Evolutionary conservation across 2,888 invertebrate genomes (phyloP).

Genomic region (Ferrisia virgata): DNA sequence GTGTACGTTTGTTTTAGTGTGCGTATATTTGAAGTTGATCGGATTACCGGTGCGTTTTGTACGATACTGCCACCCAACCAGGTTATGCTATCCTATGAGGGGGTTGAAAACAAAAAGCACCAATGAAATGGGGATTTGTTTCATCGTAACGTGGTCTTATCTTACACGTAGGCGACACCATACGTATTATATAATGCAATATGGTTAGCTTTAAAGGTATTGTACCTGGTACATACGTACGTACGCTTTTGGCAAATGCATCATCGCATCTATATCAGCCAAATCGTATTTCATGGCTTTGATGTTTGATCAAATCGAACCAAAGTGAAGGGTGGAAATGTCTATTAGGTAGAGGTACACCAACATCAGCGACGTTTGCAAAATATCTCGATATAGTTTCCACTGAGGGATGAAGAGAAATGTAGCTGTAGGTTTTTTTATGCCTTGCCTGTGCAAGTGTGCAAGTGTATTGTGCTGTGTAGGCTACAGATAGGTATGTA

Average conservation of each 20-base stretch:
- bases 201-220: slow-evolving; percentile 5
- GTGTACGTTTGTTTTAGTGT: background rate
- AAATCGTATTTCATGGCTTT: background rate
- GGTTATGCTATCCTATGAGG: no score
- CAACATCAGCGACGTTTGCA: background rate
- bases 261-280: background rate
- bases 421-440: no score
- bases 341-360: no score
- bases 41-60: slow-evolving; percentile 22
- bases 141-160: background rate
- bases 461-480: no score
- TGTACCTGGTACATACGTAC: background rate
- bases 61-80: background rate
- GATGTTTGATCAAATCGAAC: background rate
- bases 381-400: background rate
- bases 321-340: background rate
- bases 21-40: background rate
- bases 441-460: no score
- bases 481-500: no score
- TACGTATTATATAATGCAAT: slow-evolving; percentile 10
- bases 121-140: slow-evolving; percentile 17
- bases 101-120: background rate
- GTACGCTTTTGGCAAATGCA: background rate
- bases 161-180: background rate
- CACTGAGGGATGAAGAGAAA: background rate